Conservation (phyloP, 1,140 invertebrate species). For the Drosophila sechellia region DNA sequence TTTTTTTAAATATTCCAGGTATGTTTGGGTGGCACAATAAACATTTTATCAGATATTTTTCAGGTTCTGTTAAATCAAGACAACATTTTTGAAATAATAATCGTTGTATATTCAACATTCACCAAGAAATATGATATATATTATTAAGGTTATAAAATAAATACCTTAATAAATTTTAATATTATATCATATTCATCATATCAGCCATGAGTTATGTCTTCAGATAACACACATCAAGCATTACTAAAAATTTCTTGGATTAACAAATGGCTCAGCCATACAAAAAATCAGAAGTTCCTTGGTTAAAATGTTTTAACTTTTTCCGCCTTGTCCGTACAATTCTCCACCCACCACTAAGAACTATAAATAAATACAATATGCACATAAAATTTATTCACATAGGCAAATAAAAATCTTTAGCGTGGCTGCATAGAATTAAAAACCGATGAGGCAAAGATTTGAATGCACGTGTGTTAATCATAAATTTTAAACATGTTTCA, state of each 20-base stretch:
- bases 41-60: not conserved
- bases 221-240: not conserved
- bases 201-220: too few relatives aligned
- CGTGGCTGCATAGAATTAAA: constrained; percentile 53
- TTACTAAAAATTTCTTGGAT: too few relatives aligned
- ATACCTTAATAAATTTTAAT: too few relatives aligned
- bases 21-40: not conserved
- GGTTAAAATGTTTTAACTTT: not conserved
- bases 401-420: constrained; percentile 73
- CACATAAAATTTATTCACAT: constrained; percentile 67
- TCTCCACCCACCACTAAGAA: constrained; percentile 35
- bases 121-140: too few relatives aligned
- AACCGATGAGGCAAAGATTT: constrained; percentile 55
- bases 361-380: constrained; percentile 72
- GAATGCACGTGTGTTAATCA: constrained; percentile 78
- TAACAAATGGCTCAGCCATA: too few relatives aligned
- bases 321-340: not conserved
- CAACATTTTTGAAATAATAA: too few relatives aligned
- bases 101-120: too few relatives aligned
- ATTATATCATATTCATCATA: too few relatives aligned
- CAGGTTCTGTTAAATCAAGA: not conserved
- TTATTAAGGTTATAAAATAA: too few relatives aligned
- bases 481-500: constrained; percentile 81
- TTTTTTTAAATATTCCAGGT: not conserved
- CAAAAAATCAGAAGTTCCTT: too few relatives aligned